Conservation (phyloP, 2,113 vertebrate species). For the Prunella himalayana region DNA sequence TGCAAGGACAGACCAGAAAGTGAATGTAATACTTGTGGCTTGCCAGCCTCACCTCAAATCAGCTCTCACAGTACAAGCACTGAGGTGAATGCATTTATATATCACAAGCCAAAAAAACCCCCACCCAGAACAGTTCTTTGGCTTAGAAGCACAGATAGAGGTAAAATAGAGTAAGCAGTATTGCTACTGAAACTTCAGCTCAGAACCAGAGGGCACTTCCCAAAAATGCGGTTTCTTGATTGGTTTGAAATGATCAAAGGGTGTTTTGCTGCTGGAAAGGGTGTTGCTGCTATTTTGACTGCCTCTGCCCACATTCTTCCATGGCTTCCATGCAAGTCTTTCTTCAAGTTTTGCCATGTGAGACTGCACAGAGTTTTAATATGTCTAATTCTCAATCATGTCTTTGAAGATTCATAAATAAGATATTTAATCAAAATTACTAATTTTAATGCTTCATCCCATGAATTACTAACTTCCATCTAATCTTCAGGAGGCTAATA, state of each 20-base stretch:
- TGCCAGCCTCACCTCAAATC: background rate
- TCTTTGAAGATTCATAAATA: background rate
- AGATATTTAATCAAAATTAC: background rate
- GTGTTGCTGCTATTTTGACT: background rate
- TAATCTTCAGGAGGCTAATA: background rate
- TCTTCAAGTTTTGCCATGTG: background rate
- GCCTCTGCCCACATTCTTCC: background rate
- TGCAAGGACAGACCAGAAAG: background rate
- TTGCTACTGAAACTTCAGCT: background rate
- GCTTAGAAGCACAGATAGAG: background rate
- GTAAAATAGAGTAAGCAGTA: background rate
- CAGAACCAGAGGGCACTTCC: background rate
- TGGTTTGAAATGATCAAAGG: background rate
- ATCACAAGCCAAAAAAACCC: background rate
- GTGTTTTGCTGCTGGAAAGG: background rate
- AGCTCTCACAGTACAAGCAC: background rate
- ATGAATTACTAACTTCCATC: background rate
- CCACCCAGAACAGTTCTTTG: background rate
- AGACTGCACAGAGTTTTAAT: background rate
- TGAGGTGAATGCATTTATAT: background rate
- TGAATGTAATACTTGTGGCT: background rate
- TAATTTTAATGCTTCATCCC: background rate
- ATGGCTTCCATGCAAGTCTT: background rate
- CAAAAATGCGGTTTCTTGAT: background rate
- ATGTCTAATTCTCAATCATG: background rate